Evolutionary conservation across 2,888 invertebrate species (phyloP), one percentile per base, ranked within the genome.

Genomic region (Andricus curvator): DNA sequence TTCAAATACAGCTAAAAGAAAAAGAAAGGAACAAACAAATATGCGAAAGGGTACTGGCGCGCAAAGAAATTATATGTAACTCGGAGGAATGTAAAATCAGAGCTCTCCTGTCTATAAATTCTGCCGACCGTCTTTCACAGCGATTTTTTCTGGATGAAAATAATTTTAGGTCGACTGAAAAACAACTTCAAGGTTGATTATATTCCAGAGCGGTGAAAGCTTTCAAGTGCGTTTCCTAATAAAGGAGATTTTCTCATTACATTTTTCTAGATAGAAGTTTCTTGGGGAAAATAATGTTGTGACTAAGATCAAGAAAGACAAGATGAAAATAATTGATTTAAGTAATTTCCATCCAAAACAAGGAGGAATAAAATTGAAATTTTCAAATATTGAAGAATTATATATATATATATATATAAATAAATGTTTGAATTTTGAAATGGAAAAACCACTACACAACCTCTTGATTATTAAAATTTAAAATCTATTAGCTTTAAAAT

Each of bases 61-160:
- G 70, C 9, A 70, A 70, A 51, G 51, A 60, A 70, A 70, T 51
- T 70, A 51, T 33, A 70, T 51, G 48, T 70, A 70, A 70, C 51
- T 25, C 51, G 25, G 25, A 70, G 68, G 70, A 70, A 70, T 70
- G 70, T 20, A 51, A 70, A 70, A 70, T 70, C 70, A 70, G 51
- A 51, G 25, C 9, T 48, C 70, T 70, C n/a, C 22, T 70, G 70
- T 51, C 29, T 33, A 70, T 70, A 70, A 70, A 70, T 70, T 70
- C 70, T 70, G 51, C 51, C 13, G 33, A n/a, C 33, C 48, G 70
- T 51, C 70, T 70, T 70, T 51, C 29, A 51, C 70, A 51, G 15
- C 51, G 11, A 51, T 29, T 51, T 70, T 70, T 29, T 70, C 51
- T 51, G 51, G 25, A 51, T 33, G 51, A 70, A 51, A 70, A 70